Base-by-base conservation (phyloP, 2,797 vertebrate species). In the Enteromius radiatus region DNA sequence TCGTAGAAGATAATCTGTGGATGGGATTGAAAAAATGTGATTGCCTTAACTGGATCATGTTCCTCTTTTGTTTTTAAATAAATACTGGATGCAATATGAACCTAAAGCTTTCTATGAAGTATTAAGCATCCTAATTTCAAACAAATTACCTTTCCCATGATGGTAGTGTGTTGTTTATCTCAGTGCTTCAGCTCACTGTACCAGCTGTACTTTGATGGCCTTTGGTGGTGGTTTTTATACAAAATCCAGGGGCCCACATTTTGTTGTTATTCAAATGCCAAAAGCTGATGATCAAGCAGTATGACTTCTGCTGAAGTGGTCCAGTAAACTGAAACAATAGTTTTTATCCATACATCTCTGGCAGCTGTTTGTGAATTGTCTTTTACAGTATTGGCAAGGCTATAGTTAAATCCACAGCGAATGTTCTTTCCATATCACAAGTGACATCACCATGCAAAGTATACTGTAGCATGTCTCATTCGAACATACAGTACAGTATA, bases 261-360 rank as follows among this genome's bases (percentile, higher is more conserved):
- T 88, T 88, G 90, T 94, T 94, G 94, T 95, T 92, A 94, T 94
- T 93, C 92, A 94, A 94, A 94, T 93, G 83, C 77, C 28, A 76
- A 92, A 94, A 94, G 86, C 88, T 94, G 94, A 93, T 95, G 31
- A 31, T 31, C 31, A 31, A 31, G 31, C 31, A 31, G 31, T 31
- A 31, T 31, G 36, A 89, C 89, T 92, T 93, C 91, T 93, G 93
- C 92, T 95, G 93, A 94, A 92, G 79, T 41, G 86, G 88, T 91
- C 83, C 89, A 84, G 88, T 89, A 88, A 93, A 92, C 86, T 87
- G 68, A 86, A 86, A 94, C 94, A 95, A 94, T 93, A 84, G 88
- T 84, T 89, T 78, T 85, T 87, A 87, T 94, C 93, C 90, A 94
- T 94, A 93, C 91, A 92, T 93, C 94, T 94, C 93, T 94, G 93